These are phyloP conservation scores for Tetragnatha versicolor DNA, from an alignment of 1,140 invertebrate species.

Conservation along the genomic window DNA sequence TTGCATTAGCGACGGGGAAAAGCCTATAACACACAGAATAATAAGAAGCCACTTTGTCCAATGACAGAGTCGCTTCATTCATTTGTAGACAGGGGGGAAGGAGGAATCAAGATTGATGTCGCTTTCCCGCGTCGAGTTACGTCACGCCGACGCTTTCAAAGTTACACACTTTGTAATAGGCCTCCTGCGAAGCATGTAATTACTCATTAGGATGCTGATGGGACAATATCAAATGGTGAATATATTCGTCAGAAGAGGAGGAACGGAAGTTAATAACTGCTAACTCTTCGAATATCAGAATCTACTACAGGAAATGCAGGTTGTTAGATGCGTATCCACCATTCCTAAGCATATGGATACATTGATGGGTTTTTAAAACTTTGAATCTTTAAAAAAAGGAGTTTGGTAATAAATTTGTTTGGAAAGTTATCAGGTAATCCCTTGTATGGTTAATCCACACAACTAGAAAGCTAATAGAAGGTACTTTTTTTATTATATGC, in stretches of 20 bases:
- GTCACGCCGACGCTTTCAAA: neutral
- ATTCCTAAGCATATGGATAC: no score
- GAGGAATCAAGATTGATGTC: conserved; percentile 21
- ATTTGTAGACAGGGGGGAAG: conserved; percentile 12
- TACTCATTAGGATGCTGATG: neutral
- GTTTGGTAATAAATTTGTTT: no score
- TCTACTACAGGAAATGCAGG: no score
- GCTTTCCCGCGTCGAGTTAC: neutral
- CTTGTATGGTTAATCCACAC: no score
- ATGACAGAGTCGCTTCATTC: conserved; percentile 3
- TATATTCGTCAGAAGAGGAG: neutral
- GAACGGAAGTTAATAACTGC: no score
- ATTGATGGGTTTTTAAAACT: no score
- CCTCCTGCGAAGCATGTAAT: neutral
- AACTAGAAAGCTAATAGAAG: no score
- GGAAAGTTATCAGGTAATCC: no score
- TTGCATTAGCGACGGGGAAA: neutral
- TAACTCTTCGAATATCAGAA: no score
- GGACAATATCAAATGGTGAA: neutral
- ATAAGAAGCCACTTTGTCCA: neutral
- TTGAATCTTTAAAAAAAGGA: no score
- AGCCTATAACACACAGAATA: neutral
- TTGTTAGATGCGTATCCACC: no score
- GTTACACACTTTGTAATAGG: conserved; percentile 1
- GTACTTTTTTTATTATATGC: no score